Percentiles rank a stretch among this genome's conserved stretches.
These are phyloP conservation scores for Chelon labrosus DNA, from an alignment of 2,797 vertebrate genomes.

Conservation along the genomic window DNA sequence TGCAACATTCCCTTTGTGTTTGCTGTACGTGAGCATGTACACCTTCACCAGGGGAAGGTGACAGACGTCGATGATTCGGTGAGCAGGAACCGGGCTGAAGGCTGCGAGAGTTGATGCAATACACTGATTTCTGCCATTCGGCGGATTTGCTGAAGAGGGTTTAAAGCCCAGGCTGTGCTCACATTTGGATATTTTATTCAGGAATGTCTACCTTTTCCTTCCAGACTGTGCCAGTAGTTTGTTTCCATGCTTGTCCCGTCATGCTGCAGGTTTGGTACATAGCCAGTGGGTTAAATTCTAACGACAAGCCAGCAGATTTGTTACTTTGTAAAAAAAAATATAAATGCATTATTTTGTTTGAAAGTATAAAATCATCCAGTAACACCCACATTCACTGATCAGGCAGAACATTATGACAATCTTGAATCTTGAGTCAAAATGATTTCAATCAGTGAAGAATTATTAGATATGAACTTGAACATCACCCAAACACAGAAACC, in stretches of 20 bases:
- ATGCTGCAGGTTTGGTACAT: neutral
- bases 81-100: neutral
- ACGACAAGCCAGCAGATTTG: too few species aligned
- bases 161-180: neutral
- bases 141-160: neutral
- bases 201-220: too few species aligned
- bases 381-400: neutral
- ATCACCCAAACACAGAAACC: too few species aligned
- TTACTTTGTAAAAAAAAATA: neutral
- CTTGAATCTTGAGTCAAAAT: too few species aligned
- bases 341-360: neutral
- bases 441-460: too few species aligned
- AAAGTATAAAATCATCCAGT: neutral
- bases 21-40: neutral
- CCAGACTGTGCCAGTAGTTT: too few species aligned
- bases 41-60: neutral
- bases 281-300: too few species aligned
- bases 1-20: conserved; percentile 6
- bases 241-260: too few species aligned
- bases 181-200: neutral
- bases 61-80: too few species aligned
- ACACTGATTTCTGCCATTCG: neutral
- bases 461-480: too few species aligned
- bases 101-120: neutral
- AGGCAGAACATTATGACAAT: too few species aligned